Base-by-base conservation (phyloP, 92 coral and sea anemone species). In the Palythoa heliodiscus region DNA sequence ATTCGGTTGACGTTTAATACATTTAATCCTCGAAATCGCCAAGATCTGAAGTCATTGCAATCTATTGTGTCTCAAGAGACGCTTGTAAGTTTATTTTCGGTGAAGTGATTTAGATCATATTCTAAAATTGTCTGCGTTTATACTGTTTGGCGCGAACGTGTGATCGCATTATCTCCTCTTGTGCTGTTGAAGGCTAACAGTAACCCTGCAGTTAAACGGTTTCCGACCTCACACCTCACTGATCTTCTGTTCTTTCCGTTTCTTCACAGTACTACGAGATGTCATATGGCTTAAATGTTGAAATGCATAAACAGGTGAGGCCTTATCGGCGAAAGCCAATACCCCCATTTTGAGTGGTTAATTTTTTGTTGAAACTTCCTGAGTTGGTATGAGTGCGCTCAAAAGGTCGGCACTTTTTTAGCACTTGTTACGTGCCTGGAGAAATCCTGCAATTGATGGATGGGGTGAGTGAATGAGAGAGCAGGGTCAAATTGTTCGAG, bases 241-340 rank as follows among this genome's bases (percentile, higher is more conserved):
- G 81, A 35, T 79, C 60, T 72, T 77, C 88, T 71, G 86, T 63
- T 89, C 90, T 78, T 87, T 83, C 77, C 78, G 70, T 77, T 75
- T 57, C 78, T 87, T 87, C 87, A 57, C 89, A 97, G 99, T 97
- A 97, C 89, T 97, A 97, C 86, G 99, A 97, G 93, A 97, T 97
- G 99, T 97, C 99, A 70, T 97, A 97, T 84, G 99, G 99, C 17
- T 94, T 97, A 35, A 97, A 97, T 87, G 99, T 97, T 86, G 99
- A 97, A 89, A 97, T 97, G 99, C 99, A 97, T 77, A 97, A 97
- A 72, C 99, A 97, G 96, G 99, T 52, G 87, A 73, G 87, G 53
- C 88, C 68, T 82, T 80, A 92, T 92, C 93, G 77, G 89, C 82
- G 90, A 55, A 82, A 52, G 77, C 69, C 76, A 77, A 70, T 80